A percentile compares a stretch with the other conserved stretches of the same genome.
phyloP scores from a whole-genome alignment of 1,140 invertebrate genomes.

The Sarcophaga bullata region DNA sequence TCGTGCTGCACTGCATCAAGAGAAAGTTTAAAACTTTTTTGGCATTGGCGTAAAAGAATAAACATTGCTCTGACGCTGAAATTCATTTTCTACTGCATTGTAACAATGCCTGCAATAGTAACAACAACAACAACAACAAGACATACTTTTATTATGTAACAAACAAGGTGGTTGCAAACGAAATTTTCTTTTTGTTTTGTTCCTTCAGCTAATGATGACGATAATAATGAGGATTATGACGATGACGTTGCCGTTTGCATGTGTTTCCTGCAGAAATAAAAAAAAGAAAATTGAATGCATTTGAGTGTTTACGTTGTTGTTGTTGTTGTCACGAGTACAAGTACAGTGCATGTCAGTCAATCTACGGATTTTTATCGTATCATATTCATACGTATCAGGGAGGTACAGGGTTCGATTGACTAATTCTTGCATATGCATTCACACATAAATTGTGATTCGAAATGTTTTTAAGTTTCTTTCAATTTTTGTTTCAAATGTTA shows the following conservation, averaged over 20 bases:
- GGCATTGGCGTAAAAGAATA: background rate
- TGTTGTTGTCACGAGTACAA: too few relatives aligned
- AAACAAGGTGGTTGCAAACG: background rate
- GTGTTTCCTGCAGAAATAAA: background rate
- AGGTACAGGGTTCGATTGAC: background rate
- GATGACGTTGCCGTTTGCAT: background rate
- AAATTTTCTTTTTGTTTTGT: background rate
- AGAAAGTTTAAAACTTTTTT: background rate
- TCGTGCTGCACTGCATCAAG: too few relatives aligned
- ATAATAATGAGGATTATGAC: background rate
- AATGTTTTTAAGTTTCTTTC: too few relatives aligned
- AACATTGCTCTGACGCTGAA: background rate
- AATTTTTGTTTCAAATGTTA: too few relatives aligned
- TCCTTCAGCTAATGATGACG: background rate
- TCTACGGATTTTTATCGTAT: too few relatives aligned
- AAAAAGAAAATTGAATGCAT: too few relatives aligned
- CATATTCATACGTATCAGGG: background rate
- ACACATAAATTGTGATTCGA: too few relatives aligned
- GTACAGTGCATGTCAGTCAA: too few relatives aligned
- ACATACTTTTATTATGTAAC: background rate
- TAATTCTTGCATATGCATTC: too few relatives aligned
- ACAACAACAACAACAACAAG: background rate
- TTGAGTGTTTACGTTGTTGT: too few relatives aligned
- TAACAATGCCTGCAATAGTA: background rate
- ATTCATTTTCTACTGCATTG: constrained; percentile 10